Base-by-base conservation (phyloP, 2,113 vertebrate genomes). In the Embiotoca jacksoni region DNA sequence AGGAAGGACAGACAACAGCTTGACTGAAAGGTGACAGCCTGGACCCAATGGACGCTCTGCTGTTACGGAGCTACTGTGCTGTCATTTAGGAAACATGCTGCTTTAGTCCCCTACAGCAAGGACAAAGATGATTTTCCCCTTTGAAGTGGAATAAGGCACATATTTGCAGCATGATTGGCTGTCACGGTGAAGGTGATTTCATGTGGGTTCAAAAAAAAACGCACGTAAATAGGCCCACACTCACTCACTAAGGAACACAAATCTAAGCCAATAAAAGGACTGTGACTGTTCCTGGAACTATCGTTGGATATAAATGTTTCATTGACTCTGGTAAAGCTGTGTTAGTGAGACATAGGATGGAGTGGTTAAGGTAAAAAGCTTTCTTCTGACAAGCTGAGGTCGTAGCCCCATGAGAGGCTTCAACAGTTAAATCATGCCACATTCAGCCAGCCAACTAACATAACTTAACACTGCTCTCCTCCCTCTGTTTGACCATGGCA, bases 21-120 rank as follows among this genome's bases (percentile, higher is more conserved):
- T 46, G 33, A 84, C 72, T 82, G 68, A 82, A 89, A 89, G 83
- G 85, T 90, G 79, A 89, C 80, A 81, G 83, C 71, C 61, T 64
- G 68, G 78, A 72, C 72, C 85, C 68, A 57, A 63, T 9, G 39
- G 57, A 84, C 50, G 49, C 60, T 81, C 66, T 53, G 74, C 82
- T 57, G 23, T 7, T 83, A 32, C 62, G 35, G 16, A 73, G 75
- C 74, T 67, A 66, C 75, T 50, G 56, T 49, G 55, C 56, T 35
- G 64, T 67, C 59, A 61, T 44, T 32, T 36, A 33, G 35, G 36
- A 82, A 16, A 57, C 54, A 44, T 23, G 65, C 49, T 16, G 37
- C 62, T 47, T 46, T 31, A 56, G 23, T 70, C 59, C 53, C 47
- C 46, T 23, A 3, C 65, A 50, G 83, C 71, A 74, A 67, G 58